Base-by-base conservation (phyloP, 2,113 vertebrate species). In the Coturnix japonica region DNA sequence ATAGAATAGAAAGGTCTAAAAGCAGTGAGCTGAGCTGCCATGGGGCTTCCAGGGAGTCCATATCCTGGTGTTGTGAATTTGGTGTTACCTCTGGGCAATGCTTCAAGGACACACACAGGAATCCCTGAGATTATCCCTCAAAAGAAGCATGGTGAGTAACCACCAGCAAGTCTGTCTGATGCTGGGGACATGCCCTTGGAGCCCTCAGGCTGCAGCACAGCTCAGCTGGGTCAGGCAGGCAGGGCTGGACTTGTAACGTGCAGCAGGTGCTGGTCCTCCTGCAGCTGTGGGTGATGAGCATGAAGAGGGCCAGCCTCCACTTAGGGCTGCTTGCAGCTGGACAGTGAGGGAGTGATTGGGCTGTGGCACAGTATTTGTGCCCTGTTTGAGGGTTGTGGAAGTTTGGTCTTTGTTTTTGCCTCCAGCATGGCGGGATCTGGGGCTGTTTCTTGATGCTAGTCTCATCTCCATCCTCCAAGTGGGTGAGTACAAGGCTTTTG, bases 381-480 rank as follows among this genome's bases (percentile, higher is more conserved):
- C 8, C 4, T 44, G 6, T 3, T 53, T 25, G 31, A 22, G 2
- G 0, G 0, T 15, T 87, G 16, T 9, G 1, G 1, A 28, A 25
- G 5, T 26, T 33, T 6, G 1, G 3, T 17, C 0, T 2, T 64
- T 35, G 1, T 10, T 91, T 80, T 4, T 70, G 9, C 15, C 6
- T 49, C 11, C 0, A 0, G 0, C 1, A 0, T 0, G 1, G 26
- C 4, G n/a, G 37, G 19, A 13, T 9, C 19, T 4, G 9, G 7
- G 21, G 7, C 12, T n/a, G 10, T 12, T 21, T 33, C 11, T 66
- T 44, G 63, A 3, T 80, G 21, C 9, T 88, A 88, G 5, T 44
- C 21, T 25, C 0, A 0, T 28, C 60, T 9, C 6, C 9, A 1
- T 20, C 19, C 37, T 31, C 3, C 20, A 57, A n/a, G 22, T 78